phyloP scores from a whole-genome alignment of 2,797 vertebrate genomes.

The Pempheris klunzingeri region DNA sequence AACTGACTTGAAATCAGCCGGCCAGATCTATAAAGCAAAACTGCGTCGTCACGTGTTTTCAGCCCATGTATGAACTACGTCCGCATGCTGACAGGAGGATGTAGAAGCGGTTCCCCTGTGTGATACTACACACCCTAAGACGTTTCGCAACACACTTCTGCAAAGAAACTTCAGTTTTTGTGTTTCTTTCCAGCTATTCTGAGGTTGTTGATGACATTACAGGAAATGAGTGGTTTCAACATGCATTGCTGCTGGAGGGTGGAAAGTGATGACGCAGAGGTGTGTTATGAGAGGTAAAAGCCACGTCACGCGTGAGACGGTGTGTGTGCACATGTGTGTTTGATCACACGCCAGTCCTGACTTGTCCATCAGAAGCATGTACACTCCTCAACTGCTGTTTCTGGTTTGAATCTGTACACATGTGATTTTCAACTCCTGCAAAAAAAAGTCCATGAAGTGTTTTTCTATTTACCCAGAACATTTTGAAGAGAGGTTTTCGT shows the following conservation, averaged over 20 bases:
- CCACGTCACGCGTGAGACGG: slow-evolving; percentile 41
- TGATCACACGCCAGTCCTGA: slow-evolving; percentile 29
- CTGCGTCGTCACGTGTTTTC: background rate
- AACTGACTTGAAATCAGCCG: too few relatives aligned
- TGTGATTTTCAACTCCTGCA: background rate
- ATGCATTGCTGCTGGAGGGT: slow-evolving; percentile 7
- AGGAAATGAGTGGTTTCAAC: background rate
- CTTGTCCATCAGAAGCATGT: slow-evolving; percentile 28
- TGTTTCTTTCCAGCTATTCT: background rate
- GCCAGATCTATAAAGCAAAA: too few relatives aligned
- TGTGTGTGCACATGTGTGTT: slow-evolving; percentile 12
- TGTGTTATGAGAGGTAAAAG: slow-evolving; percentile 17
- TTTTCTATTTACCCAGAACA: background rate
- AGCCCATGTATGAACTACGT: background rate
- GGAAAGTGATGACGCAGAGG: slow-evolving; percentile 45
- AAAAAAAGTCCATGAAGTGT: background rate
- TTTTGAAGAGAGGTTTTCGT: background rate
- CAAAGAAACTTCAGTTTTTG: background rate
- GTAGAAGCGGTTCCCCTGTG: background rate
- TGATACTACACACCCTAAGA: background rate
- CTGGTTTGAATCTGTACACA: background rate
- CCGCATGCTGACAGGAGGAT: background rate
- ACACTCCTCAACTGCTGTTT: background rate
- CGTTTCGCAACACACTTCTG: background rate
- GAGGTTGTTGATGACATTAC: slow-evolving; percentile 17